Evolutionary conservation across 1,140 invertebrate species (phyloP).

Genomic region (Saxidomus purpurata): DNA sequence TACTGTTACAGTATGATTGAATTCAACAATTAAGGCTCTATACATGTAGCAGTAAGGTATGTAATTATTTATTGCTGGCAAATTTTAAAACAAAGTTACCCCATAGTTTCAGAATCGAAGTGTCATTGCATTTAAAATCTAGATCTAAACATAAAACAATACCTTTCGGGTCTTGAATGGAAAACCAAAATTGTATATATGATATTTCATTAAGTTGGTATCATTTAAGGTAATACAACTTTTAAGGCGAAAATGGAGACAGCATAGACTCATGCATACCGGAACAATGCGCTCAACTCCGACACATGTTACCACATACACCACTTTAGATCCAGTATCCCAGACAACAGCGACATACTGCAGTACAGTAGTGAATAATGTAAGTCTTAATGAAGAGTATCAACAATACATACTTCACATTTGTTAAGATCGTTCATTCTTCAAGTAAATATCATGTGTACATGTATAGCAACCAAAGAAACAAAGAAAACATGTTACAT

Average conservation of each 20-base stretch:
- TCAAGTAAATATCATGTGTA: too few relatives aligned
- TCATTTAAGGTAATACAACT: slow-evolving; percentile 48
- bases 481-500: too few relatives aligned
- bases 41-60: too few relatives aligned
- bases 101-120: too few relatives aligned
- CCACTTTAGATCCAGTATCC: slow-evolving; percentile 5
- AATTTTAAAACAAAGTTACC: too few relatives aligned
- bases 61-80: background rate
- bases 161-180: background rate
- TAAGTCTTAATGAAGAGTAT: background rate
- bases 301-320: slow-evolving; percentile 48
- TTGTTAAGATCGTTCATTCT: too few relatives aligned
- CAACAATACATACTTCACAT: too few relatives aligned
- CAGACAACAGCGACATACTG: slow-evolving; percentile 31
- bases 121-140: background rate
- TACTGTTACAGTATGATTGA: too few relatives aligned
- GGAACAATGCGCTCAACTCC: slow-evolving; percentile 13
- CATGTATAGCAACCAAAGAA: too few relatives aligned
- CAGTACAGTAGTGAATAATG: slow-evolving; percentile 27
- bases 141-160: background rate
- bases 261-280: slow-evolving; percentile 59
- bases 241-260: slow-evolving; percentile 52
- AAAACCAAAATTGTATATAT: background rate
- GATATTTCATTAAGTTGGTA: too few relatives aligned
- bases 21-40: too few relatives aligned